Base-by-base conservation (phyloP, 2,797 vertebrate species). In the Enteromius radiatus region DNA sequence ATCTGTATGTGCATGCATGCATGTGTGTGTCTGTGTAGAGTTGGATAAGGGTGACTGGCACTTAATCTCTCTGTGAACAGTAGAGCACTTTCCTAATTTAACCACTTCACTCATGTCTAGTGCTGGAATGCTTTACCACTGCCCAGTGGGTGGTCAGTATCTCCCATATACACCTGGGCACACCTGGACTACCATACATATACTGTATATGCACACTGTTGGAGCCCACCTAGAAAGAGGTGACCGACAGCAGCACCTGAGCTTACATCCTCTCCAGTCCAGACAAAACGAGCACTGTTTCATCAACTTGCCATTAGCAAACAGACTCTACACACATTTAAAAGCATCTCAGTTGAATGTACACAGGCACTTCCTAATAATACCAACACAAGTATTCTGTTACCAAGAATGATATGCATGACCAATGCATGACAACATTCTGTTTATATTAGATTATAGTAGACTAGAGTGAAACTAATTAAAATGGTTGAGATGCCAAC, bases 111-210 rank as follows among this genome's bases (percentile, higher is more conserved):
- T 90, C 75, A 88, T 87, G 83, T 88, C 91, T 85, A 89, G 91
- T 87, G 33, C 68, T 85, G 91, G 93, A 94, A 95, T 93, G 88
- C 92, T 90, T 92, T 88, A 70, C 86, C 81, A 70, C 84, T 71
- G 28, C 84, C 84, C 68, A 85, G 90, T 64, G 84, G 90, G 91
- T 68, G 83, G 88, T 90, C 90, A 74, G 83, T 85, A 84, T 81
- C 80, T 65, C 76, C 91, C 90, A 91, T 88, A 85, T 90, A 91
- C 90, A 93, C 92, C 90, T 92, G 89, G 85, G 36, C 71, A 85
- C 83, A 80, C 68, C 84, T 41, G 81, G 76, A 61, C 64, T 76
- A 77, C 69, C 75, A 67, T 65, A 38, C 83, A 80, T 87, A 65
- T n/a, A n/a, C n/a, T n/a, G n/a, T 31, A 31, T 56, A 69, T 54